Evolutionary conservation across 2,797 vertebrate species (phyloP).

Genomic region (Lateolabrax maculatus): DNA sequence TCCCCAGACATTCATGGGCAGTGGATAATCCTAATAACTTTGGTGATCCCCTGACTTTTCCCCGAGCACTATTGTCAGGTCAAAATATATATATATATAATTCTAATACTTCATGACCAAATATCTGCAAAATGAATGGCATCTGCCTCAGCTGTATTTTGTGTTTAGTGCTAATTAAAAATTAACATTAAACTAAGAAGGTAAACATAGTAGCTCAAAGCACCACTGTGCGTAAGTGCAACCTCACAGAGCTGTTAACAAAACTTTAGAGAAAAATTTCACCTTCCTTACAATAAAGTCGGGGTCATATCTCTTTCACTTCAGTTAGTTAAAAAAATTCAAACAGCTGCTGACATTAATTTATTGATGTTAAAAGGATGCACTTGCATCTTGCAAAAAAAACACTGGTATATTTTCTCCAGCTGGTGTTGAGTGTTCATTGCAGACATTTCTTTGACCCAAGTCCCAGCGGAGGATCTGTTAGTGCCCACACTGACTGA

Average conservation of each 20-base stretch:
- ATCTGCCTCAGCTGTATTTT: no score
- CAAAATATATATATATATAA: no score
- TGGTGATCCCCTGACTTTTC: not conserved
- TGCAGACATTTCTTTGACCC: constrained; percentile 49
- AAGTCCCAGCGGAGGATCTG: constrained; percentile 33
- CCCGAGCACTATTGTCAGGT: not conserved
- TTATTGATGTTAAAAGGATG: not conserved
- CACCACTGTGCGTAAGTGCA: no score
- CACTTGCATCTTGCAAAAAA: not conserved
- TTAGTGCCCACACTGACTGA: constrained; percentile 46
- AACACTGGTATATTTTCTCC: constrained; percentile 17
- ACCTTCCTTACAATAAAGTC: not conserved
- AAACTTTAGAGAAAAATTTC: no score
- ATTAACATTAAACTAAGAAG: not conserved
- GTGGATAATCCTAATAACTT: not conserved
- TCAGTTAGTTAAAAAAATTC: not conserved
- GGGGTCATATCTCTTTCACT: not conserved
- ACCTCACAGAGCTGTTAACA: no score
- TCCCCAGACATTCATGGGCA: not conserved
- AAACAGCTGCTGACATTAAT: constrained; percentile 8
- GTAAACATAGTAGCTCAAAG: not conserved
- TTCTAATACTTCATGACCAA: constrained; percentile 4
- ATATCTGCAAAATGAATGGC: not conserved
- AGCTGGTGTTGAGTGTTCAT: constrained; percentile 42
- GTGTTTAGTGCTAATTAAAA: not conserved